phyloP scores from a whole-genome alignment of 1,140 invertebrate species.

The Holcopasites calliopsidis region DNA sequence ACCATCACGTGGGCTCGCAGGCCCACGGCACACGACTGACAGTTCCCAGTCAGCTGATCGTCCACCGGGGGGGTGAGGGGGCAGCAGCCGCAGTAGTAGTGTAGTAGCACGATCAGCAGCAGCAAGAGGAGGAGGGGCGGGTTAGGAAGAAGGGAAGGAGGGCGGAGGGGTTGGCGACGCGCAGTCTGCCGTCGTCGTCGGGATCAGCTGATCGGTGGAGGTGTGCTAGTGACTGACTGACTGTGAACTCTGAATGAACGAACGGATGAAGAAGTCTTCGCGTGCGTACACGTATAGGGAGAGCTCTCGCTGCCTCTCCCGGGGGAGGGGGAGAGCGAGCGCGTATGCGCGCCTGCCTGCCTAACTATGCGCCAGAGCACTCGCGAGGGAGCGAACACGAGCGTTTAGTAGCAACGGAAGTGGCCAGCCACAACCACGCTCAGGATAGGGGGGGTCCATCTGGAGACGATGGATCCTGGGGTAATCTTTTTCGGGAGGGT shows the following conservation, averaged over 20 bases:
- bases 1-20: conserved; percentile 64
- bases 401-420: conserved; percentile 38
- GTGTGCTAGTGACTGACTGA: conserved; percentile 67
- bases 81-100: conserved; percentile 33
- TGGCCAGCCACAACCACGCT: conserved; percentile 7
- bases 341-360: conserved; percentile 55
- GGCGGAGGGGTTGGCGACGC: conserved; percentile 67
- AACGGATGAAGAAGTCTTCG: conserved; percentile 70
- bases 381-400: conserved; percentile 54
- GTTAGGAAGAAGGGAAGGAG: conserved; percentile 46
- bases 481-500: too few species aligned
- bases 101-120: conserved; percentile 26
- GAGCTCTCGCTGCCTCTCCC: conserved; percentile 35
- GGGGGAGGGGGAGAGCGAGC: conserved; percentile 33
- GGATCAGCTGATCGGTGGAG: conserved; percentile 74
- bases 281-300: conserved; percentile 63
- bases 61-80: conserved; percentile 53
- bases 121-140: conserved; percentile 41
- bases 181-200: conserved; percentile 66
- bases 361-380: conserved; percentile 58
- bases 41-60: conserved; percentile 75
- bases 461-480: too few species aligned
- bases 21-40: conserved; percentile 68
- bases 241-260: conserved; percentile 61
- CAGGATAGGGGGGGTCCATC: too few species aligned